phyloP scores from a whole-genome alignment of 2,113 vertebrate genomes.

The Caranx melampygus region DNA sequence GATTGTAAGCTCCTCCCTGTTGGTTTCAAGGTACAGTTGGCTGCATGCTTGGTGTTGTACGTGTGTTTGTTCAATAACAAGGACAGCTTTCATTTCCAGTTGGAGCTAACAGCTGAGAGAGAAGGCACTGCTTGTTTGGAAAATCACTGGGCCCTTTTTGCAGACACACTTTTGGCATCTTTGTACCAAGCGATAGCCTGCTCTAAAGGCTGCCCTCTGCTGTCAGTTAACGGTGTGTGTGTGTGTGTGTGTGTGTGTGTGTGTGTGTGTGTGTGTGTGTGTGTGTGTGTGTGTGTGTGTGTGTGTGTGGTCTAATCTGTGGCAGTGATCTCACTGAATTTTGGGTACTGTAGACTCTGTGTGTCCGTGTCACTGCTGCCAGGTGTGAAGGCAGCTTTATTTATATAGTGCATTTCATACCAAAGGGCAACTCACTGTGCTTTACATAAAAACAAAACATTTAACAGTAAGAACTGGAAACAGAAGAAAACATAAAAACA shows the following conservation, averaged over 20 bases:
- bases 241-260: slow-evolving; percentile 63
- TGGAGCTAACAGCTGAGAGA: neutral
- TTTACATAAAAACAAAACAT: no score
- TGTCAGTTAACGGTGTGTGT: slow-evolving; percentile 61
- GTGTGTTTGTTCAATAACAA: slow-evolving; percentile 30
- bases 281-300: slow-evolving; percentile 65
- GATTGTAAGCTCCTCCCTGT: neutral
- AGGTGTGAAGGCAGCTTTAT: neutral
- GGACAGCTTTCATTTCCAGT: slow-evolving; percentile 29
- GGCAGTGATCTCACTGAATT: slow-evolving; percentile 2
- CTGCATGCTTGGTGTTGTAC: slow-evolving; percentile 6
- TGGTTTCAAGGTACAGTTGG: slow-evolving; percentile 1
- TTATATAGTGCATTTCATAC: no score
- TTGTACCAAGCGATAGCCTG: slow-evolving; percentile 24
- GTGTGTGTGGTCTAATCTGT: slow-evolving; percentile 47
- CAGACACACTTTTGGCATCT: slow-evolving; percentile 1
- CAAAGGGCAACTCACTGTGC: no score
- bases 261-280: slow-evolving; percentile 62
- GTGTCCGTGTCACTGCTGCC: neutral
- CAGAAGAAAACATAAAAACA: no score
- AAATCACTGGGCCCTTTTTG: neutral
- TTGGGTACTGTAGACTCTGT: slow-evolving; percentile 11
- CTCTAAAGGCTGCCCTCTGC: slow-evolving; percentile 76
- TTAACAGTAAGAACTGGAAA: no score
- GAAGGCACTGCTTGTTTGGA: slow-evolving; percentile 1